Percentiles rank a stretch among this genome's conserved stretches.
Evolutionary conservation across 2,797 vertebrate species (phyloP).

Genomic region (Allobates femoralis): DNA sequence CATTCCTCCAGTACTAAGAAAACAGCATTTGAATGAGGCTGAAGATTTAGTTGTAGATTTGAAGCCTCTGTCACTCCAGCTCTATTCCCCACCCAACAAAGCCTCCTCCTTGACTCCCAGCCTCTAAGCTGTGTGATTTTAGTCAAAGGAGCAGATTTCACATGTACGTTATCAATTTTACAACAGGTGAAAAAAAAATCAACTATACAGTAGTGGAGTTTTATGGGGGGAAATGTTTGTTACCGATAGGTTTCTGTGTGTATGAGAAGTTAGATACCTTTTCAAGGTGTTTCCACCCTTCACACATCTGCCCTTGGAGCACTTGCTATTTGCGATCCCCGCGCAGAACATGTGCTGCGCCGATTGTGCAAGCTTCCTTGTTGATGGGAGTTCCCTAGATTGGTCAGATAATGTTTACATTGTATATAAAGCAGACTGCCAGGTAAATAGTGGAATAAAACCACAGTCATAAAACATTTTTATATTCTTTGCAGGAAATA

Average conservation of each 20-base stretch:
- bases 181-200: too few species aligned
- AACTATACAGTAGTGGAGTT: neutral
- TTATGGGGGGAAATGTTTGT: neutral
- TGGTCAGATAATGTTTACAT: neutral
- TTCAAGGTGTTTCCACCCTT: neutral
- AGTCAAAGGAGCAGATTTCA: too few species aligned
- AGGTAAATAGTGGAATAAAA: neutral
- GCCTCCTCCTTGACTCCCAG: too few species aligned
- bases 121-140: too few species aligned
- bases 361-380: conserved; percentile 13
- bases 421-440: neutral
- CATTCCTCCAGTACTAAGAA: too few species aligned
- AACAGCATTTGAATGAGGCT: too few species aligned
- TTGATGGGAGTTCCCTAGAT: conserved; percentile 4
- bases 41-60: too few species aligned
- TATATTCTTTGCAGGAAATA: neutral
- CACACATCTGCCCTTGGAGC: neutral
- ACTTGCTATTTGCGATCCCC: neutral
- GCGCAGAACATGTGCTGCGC: neutral
- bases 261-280: neutral
- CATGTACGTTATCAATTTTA: too few species aligned
- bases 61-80: too few species aligned
- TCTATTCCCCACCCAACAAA: too few species aligned
- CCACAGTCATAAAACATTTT: neutral
- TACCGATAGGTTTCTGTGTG: neutral